Evolutionary conservation across 2,113 vertebrate species (phyloP).

Genomic region (Alethe diademata): DNA sequence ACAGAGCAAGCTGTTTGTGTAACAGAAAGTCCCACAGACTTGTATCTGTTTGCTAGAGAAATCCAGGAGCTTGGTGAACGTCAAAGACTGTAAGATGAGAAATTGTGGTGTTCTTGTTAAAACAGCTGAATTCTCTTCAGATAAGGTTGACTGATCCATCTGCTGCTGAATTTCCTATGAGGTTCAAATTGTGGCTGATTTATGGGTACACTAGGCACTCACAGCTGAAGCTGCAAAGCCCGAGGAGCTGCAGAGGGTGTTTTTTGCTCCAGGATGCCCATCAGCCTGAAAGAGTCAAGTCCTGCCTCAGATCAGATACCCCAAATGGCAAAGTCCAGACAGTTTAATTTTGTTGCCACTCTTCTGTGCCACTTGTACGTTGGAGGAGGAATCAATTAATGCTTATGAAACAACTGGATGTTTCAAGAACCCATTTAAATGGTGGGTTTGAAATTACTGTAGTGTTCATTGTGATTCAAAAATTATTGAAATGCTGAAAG

Average conservation of each 20-base stretch:
- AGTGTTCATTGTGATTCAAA: constrained; percentile 40
- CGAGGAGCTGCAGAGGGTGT: neutral
- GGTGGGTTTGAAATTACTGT: constrained; percentile 46
- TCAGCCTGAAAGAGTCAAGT: neutral
- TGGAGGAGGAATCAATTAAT: constrained; percentile 59
- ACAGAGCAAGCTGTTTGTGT: neutral
- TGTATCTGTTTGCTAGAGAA: neutral
- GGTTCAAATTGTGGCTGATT: neutral
- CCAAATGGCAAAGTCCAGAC: neutral
- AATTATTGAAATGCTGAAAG: constrained; percentile 52
- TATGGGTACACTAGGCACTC: neutral
- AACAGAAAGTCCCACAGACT: neutral
- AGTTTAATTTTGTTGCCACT: neutral
- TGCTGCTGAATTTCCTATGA: neutral
- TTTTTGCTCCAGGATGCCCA: neutral
- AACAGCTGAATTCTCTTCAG: neutral
- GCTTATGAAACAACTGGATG: constrained; percentile 21
- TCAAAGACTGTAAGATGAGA: neutral
- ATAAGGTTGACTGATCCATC: neutral
- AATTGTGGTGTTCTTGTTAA: neutral
- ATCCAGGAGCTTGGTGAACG: neutral
- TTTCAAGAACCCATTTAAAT: constrained; percentile 35
- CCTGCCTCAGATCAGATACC: neutral
- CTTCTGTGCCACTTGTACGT: neutral
- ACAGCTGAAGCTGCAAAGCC: neutral